These are phyloP conservation scores for Harpalus rufipes DNA, from an alignment of 2,888 invertebrate genomes.

Conservation along the genomic window DNA sequence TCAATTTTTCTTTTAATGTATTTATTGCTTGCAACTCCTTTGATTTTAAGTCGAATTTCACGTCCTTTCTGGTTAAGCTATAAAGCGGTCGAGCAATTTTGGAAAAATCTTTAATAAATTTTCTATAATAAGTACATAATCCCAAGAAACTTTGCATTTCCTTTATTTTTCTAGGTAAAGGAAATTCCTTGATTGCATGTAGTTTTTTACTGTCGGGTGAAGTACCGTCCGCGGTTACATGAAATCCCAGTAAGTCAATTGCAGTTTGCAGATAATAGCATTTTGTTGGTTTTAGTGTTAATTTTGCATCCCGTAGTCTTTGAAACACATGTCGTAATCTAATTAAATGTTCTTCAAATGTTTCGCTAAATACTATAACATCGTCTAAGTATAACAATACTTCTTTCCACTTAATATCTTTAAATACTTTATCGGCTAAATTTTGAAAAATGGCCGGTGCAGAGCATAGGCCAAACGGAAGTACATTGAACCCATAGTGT, in stretches of 20 bases:
- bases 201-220: too few species aligned
- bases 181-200: too few species aligned
- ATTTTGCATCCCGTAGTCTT: slow-evolving; percentile 51
- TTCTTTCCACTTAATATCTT: slow-evolving; percentile 63
- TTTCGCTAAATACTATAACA: slow-evolving; percentile 57
- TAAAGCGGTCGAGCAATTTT: slow-evolving; percentile 70
- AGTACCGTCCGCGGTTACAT: too few species aligned
- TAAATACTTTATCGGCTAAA: slow-evolving; percentile 42
- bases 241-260: slow-evolving; percentile 14
- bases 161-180: slow-evolving; percentile 24
- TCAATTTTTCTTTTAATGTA: slow-evolving; percentile 70
- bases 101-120: slow-evolving; percentile 67
- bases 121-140: too few species aligned
- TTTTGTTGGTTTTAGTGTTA: slow-evolving; percentile 60
- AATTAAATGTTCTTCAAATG: slow-evolving; percentile 32
- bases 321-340: slow-evolving; percentile 61
- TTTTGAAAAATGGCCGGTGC: slow-evolving; percentile 70
- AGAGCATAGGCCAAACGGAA: slow-evolving; percentile 70
- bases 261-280: slow-evolving; percentile 51
- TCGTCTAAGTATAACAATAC: slow-evolving; percentile 66
- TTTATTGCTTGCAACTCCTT: slow-evolving; percentile 68
- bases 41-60: slow-evolving; percentile 65
- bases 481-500: slow-evolving; percentile 69
- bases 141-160: slow-evolving; percentile 56
- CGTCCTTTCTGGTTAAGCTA: slow-evolving; percentile 66